Evolutionary conservation across 2,797 vertebrate species (phyloP), one percentile per base, ranked within the genome.

Genomic region (Denticeps clupeoides): DNA sequence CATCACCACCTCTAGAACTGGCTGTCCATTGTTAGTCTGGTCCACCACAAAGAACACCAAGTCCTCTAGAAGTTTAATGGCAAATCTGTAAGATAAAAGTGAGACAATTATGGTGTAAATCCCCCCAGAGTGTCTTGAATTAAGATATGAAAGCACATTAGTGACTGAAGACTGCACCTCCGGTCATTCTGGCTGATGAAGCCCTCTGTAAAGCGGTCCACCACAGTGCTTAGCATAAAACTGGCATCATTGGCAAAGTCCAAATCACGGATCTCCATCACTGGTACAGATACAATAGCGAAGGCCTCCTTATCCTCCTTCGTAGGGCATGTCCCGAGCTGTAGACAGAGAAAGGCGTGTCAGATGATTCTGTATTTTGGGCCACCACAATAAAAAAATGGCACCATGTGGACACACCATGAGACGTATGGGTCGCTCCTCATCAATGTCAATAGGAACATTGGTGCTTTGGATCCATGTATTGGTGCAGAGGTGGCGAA

Each of bases 231-330:
- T 64, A 99, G 68, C 91, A 99, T 95, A 7, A 85, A 85, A 48
- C 93, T 96, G 67, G 94, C 93, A 0, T 97, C 93, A 0, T 97
- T 99, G 26, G 94, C 94, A 5, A 96, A 99, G 77, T 99, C 94
- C 75, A 99, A 77, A 65, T 97, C 94, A 33, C 94, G 80, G 69
- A 99, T 97, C 77, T 99, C 94, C 4, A 96, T 96, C 50, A 95
- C 93, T 0, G 94, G 93, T 49, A 99, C 94, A 0, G 94, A 97
- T 43, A 97, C 92, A 0, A 99, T 99, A 63, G 93, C 91, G 5
- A 99, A 99, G 3, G 94, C 94, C 72, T 99, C 94, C 69, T 99
- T 99, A 70, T 99, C 94, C 65, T 99, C 94, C 67, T 99, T 99
- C 21, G 91, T 95, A 57, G 93, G 86, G 69, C 93, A 97, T 0